These are phyloP conservation scores for Micromesistius poutassou DNA, from an alignment of 2,797 vertebrate species.

Conservation along the genomic window DNA sequence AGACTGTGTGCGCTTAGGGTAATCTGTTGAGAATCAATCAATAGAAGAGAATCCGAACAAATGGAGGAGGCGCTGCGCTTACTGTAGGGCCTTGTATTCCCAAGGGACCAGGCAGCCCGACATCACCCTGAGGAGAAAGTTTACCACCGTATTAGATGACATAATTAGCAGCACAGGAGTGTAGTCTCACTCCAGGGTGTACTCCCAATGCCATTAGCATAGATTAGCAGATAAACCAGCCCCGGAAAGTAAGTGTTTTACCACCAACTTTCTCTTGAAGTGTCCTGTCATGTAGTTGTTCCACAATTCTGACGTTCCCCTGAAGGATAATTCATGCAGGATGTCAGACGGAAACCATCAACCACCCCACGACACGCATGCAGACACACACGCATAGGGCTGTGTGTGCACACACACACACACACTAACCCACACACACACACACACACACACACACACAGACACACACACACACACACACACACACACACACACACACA, in stretches of 20 bases:
- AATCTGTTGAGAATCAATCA: background rate
- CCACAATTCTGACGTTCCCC: constrained; percentile 1
- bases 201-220: background rate
- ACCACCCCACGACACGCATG: background rate
- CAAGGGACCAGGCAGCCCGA: background rate
- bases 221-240: background rate
- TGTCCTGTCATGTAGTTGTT: background rate
- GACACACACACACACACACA: no score
- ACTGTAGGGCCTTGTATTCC: background rate
- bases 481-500: background rate
- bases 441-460: background rate
- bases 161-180: background rate
- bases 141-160: background rate
- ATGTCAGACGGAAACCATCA: background rate
- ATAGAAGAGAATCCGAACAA: background rate
- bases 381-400: constrained; percentile 8
- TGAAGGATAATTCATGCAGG: constrained; percentile 2
- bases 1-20: background rate
- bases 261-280: background rate
- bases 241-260: background rate
- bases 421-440: background rate
- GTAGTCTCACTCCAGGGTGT: background rate
- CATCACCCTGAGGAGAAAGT: background rate
- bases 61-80: background rate
- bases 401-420: background rate